Evolutionary conservation across 2,797 vertebrate genomes (phyloP), one percentile per base, ranked within the genome.

Genomic region (Adrianichthys oophorus): DNA sequence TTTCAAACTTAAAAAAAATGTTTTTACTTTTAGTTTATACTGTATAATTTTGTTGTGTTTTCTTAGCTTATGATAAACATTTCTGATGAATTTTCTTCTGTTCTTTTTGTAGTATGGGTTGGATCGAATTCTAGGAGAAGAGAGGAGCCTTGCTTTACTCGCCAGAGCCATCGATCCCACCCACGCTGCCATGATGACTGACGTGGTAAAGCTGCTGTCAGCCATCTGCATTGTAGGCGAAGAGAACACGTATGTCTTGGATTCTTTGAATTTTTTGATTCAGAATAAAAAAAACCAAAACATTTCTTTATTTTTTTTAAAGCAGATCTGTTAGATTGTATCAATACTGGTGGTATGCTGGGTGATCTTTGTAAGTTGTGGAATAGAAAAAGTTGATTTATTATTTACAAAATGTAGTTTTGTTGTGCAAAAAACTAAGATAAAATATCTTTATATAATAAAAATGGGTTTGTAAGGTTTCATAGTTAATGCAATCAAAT

Each of bases 201-300:
- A 99, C 53, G 93, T 95, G 70, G 93, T 98, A 46, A 99, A 99
- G 85, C 93, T 99, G 37, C 92, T 99, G 16, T 99, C 98, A 47
- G 97, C 98, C 68, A 94, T 99, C 80, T 99, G 97, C 82, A 99
- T 99, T 68, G 93, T 99, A 63, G 98, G 96, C 65, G 97, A 99
- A 71, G 98, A 99, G 79, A 98, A 94, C 91, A 96, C 87, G 97
- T 99, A 93, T 78, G 97, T 70, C 32, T 41, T 4, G 2, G 12
- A 37, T 37, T 37, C 10, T 37, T 15, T 21, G 15, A 62, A 18
- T 48, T 1, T n/a, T 29, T 14, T 72, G 7, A 6, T 29, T 29
- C 26, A 7, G 26, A 18, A 45, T 17, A 5, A 12, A 8, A 45
- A 18, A 18, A 19, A 21, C 13, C 1, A 4, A 46, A 12, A 18